phyloP scores from a whole-genome alignment of 1,140 invertebrate genomes.

The Neoseiulus cucumeris region DNA sequence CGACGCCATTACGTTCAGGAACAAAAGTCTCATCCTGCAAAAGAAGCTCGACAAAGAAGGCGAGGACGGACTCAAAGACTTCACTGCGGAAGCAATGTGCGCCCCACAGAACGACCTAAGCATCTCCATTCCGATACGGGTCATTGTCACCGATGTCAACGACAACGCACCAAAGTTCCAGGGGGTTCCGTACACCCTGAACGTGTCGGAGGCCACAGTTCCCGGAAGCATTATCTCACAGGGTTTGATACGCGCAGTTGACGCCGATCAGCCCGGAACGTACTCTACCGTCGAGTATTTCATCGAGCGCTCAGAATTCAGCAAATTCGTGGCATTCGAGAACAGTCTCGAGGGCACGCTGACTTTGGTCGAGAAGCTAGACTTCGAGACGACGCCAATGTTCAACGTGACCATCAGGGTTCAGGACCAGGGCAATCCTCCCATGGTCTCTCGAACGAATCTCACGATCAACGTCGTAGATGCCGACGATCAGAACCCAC shows the following conservation, averaged over 20 bases:
- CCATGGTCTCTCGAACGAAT: conserved; percentile 46
- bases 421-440: conserved; percentile 56
- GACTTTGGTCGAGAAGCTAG: conserved; percentile 52
- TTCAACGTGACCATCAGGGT: conserved; percentile 57
- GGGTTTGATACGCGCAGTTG: conserved; percentile 46
- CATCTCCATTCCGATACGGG: conserved; percentile 67
- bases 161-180: conserved; percentile 62
- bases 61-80: conserved; percentile 19
- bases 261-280: conserved; percentile 67
- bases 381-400: conserved; percentile 57
- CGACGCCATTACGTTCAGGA: conserved; percentile 46
- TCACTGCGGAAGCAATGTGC: conserved; percentile 20
- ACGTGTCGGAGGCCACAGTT: conserved; percentile 62
- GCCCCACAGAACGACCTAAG: conserved; percentile 37
- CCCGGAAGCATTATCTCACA: conserved; percentile 53
- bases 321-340: conserved; percentile 55
- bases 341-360: conserved; percentile 67
- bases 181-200: conserved; percentile 40
- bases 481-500: conserved; percentile 76
- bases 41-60: conserved; percentile 55
- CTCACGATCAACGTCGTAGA: conserved; percentile 60
- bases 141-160: conserved; percentile 75
- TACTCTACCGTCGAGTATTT: conserved; percentile 70
- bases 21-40: conserved; percentile 57
- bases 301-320: conserved; percentile 41